Evolutionary conservation across 2,888 invertebrate species (phyloP), one percentile per base, ranked within the genome.

Genomic region (Mesopsocus fuscifrons): DNA sequence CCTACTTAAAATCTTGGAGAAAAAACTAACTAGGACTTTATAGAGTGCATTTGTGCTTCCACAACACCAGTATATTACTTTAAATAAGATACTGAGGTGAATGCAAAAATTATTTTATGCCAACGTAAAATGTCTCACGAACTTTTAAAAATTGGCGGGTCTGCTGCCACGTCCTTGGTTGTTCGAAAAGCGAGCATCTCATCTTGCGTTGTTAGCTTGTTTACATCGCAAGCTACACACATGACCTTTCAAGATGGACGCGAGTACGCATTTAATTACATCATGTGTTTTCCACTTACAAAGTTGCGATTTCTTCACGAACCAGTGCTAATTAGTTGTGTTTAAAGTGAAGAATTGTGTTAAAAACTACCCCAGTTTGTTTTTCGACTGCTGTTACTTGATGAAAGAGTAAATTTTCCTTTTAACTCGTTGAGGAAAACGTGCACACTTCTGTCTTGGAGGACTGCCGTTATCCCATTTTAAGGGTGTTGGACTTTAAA

Each of bases 131-230:
- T 26, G 26, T 26, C 26, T 11, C 26, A 26, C 26, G 11, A 26
- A 9, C 11, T 6, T 26, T 26, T 9, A 26, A 26, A 26, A 9
- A 26, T 26, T 11, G 11, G 26, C 6, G 26, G 26, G 26, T 26
- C 26, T 26, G 6, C 26, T 26, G 11, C 26, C 26, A 26, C 26
- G 26, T 11, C 26, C 6, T 6, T 9, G 26, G 26, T 6, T 26
- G 26, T 26, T 26, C 26, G 11, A 26, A 26, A 26, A 26, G n/a
- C n/a, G n/a, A n/a, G 11, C 26, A 26, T 26, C 26, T 26, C 8
- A 26, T 61, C 65, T 58, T 62, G 64, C 65, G 65, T 26, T 26
- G 11, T 26, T 6, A 55, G 53, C 53, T 66, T 65, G 66, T 66
- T 66, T 66, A 66, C 65, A 64, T 62, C 59, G 56, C 45, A 46